Conservation (phyloP, 2,113 vertebrate genomes). For the Murina feae region DNA sequence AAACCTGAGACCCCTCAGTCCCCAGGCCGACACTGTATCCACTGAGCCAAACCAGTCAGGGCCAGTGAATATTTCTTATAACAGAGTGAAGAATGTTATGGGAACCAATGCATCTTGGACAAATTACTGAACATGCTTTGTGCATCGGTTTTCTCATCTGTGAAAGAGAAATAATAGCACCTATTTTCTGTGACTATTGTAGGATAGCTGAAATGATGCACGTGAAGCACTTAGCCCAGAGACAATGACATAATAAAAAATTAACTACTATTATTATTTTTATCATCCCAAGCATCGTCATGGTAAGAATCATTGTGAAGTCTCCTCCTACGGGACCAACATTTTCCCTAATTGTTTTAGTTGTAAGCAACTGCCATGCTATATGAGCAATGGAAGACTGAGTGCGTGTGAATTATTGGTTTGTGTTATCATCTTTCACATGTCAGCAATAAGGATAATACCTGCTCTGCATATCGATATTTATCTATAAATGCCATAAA, state of each 20-base stretch:
- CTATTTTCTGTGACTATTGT: not conserved
- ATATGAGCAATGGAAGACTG: not conserved
- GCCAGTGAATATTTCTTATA: not conserved
- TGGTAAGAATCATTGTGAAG: not conserved
- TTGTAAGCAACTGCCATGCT: not conserved
- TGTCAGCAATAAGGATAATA: not conserved
- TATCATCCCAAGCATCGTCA: not conserved
- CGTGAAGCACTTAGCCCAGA: not conserved
- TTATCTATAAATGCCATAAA: not conserved
- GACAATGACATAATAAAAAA: not conserved
- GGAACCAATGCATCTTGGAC: not conserved
- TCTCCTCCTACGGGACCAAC: not conserved
- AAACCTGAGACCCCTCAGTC: too few relatives aligned
- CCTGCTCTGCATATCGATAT: not conserved
- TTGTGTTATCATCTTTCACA: not conserved
- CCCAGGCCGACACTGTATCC: too few relatives aligned
- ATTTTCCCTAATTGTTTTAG: not conserved
- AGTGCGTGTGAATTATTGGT: not conserved
- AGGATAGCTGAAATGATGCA: not conserved
- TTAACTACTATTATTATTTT: not conserved
- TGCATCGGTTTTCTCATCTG: not conserved
- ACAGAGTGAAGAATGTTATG: not conserved
- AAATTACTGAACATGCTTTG: not conserved
- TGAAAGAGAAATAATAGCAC: not conserved
- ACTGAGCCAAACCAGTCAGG: too few relatives aligned